phyloP scores from a whole-genome alignment of 2,797 vertebrate genomes.

The Coranthus polyacanthus region DNA sequence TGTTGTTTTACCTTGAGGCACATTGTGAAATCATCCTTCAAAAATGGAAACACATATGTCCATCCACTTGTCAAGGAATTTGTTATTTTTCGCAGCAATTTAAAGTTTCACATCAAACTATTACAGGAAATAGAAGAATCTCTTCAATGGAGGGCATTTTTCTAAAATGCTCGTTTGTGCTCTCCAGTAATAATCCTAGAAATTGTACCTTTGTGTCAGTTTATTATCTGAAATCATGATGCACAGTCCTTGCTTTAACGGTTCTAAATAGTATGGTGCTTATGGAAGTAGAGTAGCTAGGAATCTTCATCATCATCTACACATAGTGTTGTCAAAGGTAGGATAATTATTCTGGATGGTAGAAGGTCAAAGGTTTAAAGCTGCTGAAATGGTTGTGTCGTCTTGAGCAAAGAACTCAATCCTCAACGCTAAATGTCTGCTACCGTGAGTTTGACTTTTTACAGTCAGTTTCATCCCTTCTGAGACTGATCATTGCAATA shows the following conservation, averaged over 20 bases:
- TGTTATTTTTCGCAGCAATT: too few relatives aligned
- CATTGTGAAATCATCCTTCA: too few relatives aligned
- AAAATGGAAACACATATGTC: too few relatives aligned
- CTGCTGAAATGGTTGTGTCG: neutral
- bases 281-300: neutral
- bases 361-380: conserved; percentile 10
- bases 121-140: too few relatives aligned
- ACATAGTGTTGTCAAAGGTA: neutral
- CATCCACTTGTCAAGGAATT: too few relatives aligned
- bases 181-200: too few relatives aligned
- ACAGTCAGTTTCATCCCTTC: too few relatives aligned
- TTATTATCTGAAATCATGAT: neutral
- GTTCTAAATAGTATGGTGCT: neutral
- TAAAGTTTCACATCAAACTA: too few relatives aligned
- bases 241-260: neutral
- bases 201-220: neutral
- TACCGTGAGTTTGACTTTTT: too few relatives aligned
- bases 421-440: neutral
- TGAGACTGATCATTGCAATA: neutral
- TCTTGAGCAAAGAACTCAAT: neutral
- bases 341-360: neutral
- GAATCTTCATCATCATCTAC: neutral
- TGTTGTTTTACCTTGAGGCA: too few relatives aligned
- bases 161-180: too few relatives aligned
- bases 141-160: neutral